A percentile compares a stretch with the other conserved stretches of the same genome.
Conservation (phyloP, 2,797 vertebrate genomes). For the Microctenopoma lineatum region DNA sequence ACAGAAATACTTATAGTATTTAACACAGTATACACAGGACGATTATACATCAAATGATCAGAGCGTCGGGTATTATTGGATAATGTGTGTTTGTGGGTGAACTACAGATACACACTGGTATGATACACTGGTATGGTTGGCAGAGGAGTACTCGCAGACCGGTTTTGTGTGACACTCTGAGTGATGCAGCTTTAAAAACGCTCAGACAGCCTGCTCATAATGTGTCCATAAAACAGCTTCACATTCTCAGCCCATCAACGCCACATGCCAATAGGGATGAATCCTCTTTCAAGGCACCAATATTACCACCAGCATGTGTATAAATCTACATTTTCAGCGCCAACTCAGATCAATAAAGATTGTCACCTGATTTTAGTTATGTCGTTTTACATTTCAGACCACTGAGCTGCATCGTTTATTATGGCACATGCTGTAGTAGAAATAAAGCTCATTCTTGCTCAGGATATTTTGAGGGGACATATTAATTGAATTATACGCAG, state of each 20-base stretch:
- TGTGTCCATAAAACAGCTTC: conserved; percentile 75
- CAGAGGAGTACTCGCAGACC: conserved; percentile 37
- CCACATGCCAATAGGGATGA: conserved; percentile 73
- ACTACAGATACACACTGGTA: conserved; percentile 21
- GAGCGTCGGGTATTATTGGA: conserved; percentile 45
- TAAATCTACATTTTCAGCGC: conserved; percentile 69
- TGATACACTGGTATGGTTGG: conserved; percentile 18
- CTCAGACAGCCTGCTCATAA: conserved; percentile 79
- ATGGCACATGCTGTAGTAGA: conserved; percentile 47
- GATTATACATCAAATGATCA: conserved; percentile 52
- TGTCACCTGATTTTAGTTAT: conserved; percentile 54
- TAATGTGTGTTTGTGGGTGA: conserved; percentile 41
- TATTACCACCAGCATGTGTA: conserved; percentile 62
- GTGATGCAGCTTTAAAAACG: conserved; percentile 78
- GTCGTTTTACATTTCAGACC: conserved; percentile 48
- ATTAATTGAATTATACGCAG: conserved; percentile 71
- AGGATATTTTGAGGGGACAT: conserved; percentile 58
- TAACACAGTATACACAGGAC: conserved; percentile 53
- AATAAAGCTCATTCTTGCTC: conserved; percentile 41
- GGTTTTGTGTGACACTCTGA: conserved; percentile 71
- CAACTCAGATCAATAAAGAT: conserved; percentile 65
- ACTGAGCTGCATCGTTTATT: conserved; percentile 51
- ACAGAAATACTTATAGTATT: conserved; percentile 56
- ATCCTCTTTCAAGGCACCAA: conserved; percentile 68
- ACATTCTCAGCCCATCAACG: conserved; percentile 74